Conservation (phyloP, 2,888 invertebrate genomes). For the Seira musarum region DNA sequence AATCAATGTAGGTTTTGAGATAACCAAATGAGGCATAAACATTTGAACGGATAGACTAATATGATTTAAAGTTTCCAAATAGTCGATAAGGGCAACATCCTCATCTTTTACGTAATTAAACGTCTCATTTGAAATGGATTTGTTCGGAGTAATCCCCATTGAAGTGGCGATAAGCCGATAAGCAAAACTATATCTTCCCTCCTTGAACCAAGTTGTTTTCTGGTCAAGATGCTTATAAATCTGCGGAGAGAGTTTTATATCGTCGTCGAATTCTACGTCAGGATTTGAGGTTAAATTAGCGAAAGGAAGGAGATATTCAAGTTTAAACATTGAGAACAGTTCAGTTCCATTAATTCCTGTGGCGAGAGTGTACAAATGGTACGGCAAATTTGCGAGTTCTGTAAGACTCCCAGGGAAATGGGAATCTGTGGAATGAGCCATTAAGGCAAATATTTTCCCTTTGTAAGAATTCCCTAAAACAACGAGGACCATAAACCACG, state of each 20-base stretch:
- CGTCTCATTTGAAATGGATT: not conserved
- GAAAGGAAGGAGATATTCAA: not conserved
- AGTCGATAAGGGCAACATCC: not conserved
- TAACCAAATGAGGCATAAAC: not conserved
- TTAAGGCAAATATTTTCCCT: not conserved
- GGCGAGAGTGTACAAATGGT: not conserved
- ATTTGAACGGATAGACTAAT: not conserved
- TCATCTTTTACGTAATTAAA: not conserved
- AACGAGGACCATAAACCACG: not conserved
- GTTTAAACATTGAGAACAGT: not conserved
- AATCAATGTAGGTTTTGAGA: not conserved
- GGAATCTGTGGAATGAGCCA: not conserved
- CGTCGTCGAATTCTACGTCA: not conserved
- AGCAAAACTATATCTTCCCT: not conserved
- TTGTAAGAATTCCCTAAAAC: not conserved
- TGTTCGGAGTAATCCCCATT: not conserved
- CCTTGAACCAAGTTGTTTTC: not conserved
- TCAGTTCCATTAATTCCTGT: not conserved
- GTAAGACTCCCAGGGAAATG: not conserved
- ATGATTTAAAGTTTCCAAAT: not conserved
- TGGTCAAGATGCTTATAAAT: not conserved
- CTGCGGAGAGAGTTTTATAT: not conserved
- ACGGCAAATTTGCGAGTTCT: not conserved
- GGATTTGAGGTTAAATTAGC: too few species aligned
- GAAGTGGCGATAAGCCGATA: not conserved